Evolutionary conservation across 2,888 invertebrate genomes (phyloP).

Genomic region (Rhagonycha lutea): DNA sequence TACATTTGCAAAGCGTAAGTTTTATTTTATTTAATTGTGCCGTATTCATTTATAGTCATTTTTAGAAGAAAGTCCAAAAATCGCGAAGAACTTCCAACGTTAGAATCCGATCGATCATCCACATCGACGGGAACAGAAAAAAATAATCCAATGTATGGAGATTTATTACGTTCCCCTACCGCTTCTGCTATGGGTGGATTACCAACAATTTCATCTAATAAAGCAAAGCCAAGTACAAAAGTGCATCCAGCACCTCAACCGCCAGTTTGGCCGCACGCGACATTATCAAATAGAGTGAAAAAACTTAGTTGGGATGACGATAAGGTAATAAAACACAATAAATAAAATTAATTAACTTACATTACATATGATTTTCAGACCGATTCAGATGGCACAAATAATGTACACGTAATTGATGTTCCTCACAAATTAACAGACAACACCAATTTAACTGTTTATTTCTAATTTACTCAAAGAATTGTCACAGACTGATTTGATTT

Average conservation of each 20-base stretch:
- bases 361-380: conserved; percentile 50
- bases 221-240: conserved; percentile 53
- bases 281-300: conserved; percentile 73
- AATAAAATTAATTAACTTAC: conserved; percentile 9
- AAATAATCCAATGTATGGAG: conserved; percentile 51
- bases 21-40: neutral
- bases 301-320: conserved; percentile 80
- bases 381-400: conserved; percentile 58
- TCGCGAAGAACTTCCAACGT: conserved; percentile 39
- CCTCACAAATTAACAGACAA: conserved; percentile 58
- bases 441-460: conserved; percentile 62
- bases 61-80: conserved; percentile 27
- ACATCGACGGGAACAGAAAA: conserved; percentile 39
- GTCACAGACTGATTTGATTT: conserved; percentile 8
- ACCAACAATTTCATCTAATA: conserved; percentile 53
- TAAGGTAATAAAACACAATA: conserved; percentile 39
- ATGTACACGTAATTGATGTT: conserved; percentile 54
- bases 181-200: conserved; percentile 52
- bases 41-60: neutral
- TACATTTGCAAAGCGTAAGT: conserved; percentile 78
- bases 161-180: conserved; percentile 50
- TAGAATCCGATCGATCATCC: conserved; percentile 44
- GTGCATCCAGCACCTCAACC: conserved; percentile 56
- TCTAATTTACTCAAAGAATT: conserved; percentile 47
- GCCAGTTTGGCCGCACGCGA: conserved; percentile 67